A percentile compares a stretch with the other conserved stretches of the same genome.
These are phyloP conservation scores for Littorina saxatilis DNA, from an alignment of 1,140 invertebrate species.

Conservation along the genomic window DNA sequence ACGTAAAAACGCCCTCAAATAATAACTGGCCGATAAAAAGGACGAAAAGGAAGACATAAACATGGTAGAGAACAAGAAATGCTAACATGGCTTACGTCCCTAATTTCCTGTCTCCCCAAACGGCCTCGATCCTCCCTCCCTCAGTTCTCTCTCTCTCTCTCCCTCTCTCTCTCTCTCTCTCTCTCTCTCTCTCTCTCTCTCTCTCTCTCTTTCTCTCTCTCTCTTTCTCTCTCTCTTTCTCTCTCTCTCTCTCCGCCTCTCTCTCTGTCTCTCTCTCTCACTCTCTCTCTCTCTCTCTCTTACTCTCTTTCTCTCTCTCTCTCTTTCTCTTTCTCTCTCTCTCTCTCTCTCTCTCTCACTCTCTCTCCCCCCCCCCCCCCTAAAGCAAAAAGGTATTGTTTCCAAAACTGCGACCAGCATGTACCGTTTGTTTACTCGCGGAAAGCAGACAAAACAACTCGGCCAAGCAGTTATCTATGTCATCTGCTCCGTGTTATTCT, in stretches of 20 bases:
- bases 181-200: neutral
- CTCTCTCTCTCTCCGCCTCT: conserved; percentile 8
- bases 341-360: neutral
- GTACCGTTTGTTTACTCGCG: no score
- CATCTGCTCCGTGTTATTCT: no score
- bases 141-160: no score
- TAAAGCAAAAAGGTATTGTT: neutral
- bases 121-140: no score
- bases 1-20: no score
- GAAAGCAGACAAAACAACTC: no score
- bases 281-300: neutral
- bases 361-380: neutral
- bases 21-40: no score
- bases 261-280: neutral
- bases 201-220: conserved; percentile 6
- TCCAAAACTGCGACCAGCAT: no score
- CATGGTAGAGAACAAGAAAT: no score
- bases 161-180: neutral
- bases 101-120: no score
- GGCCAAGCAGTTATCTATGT: neutral
- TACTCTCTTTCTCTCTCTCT: neutral
- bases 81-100: no score
- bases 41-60: no score
- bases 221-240: conserved; percentile 14
- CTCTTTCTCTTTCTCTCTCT: neutral